A percentile compares a stretch with the other conserved stretches of the same genome.
phyloP scores from a whole-genome alignment of 1,140 invertebrate genomes.

The Wiebesia pumilae region DNA sequence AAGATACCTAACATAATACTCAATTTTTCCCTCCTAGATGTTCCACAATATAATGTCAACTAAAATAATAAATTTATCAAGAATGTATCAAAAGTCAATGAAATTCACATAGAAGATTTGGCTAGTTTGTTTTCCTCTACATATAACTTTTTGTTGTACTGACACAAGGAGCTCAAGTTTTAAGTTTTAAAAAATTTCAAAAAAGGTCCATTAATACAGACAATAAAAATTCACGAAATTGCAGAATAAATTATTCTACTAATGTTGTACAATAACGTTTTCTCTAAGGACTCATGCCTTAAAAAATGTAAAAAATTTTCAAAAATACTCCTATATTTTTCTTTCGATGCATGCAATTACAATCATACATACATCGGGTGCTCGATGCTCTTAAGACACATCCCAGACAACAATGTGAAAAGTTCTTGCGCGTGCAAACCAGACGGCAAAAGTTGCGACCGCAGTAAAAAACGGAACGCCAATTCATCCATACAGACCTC shows the following conservation, averaged over 20 bases:
- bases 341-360: too few relatives aligned
- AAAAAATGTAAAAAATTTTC: not conserved
- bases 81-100: not conserved
- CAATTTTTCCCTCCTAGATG: too few relatives aligned
- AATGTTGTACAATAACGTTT: not conserved
- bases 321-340: not conserved
- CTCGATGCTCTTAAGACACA: not conserved
- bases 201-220: not conserved
- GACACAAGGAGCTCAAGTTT: too few relatives aligned
- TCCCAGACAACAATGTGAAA: not conserved
- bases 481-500: not conserved
- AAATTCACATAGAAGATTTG: not conserved
- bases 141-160: not conserved
- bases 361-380: not conserved
- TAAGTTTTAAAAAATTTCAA: too few relatives aligned
- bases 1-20: too few relatives aligned
- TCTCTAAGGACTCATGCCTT: not conserved
- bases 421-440: not conserved
- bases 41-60: too few relatives aligned
- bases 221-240: not conserved
- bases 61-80: too few relatives aligned
- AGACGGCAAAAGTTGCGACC: not conserved
- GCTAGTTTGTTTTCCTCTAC: not conserved
- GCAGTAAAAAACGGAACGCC: not conserved
- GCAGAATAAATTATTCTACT: not conserved